phyloP scores from a whole-genome alignment of 2,888 invertebrate species.

The Asteroscopus sphinx region DNA sequence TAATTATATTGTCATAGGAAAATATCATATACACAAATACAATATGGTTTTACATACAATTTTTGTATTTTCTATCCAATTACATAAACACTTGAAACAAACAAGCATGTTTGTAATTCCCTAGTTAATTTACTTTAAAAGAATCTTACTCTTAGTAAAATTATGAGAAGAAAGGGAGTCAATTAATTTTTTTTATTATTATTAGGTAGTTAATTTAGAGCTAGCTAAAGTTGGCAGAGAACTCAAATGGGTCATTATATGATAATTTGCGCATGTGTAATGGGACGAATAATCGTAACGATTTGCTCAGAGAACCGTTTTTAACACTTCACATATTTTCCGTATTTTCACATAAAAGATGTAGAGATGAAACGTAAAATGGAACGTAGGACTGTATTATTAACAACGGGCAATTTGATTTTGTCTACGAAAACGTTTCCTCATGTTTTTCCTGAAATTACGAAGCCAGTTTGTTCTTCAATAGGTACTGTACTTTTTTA shows the following conservation, averaged over 20 bases:
- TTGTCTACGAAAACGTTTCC: no score
- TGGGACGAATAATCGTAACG: conserved; percentile 27
- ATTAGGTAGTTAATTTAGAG: conserved; percentile 18
- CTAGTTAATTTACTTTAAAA: neutral
- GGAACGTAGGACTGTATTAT: neutral
- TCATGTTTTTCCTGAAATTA: no score
- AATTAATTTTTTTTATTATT: conserved; percentile 19
- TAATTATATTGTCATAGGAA: no score
- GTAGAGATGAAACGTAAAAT: neutral
- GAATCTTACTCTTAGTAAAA: neutral
- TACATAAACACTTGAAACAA: neutral
- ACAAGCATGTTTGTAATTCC: neutral
- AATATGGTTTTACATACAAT: no score
- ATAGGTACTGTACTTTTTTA: no score
- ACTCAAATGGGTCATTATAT: conserved; percentile 37
- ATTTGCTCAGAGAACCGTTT: conserved; percentile 21
- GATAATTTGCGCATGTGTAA: conserved; percentile 39
- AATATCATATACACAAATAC: no score
- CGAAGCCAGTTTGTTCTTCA: no score
- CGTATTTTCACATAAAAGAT: conserved; percentile 2
- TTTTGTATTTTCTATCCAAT: no score
- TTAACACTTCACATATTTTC: conserved; percentile 19
- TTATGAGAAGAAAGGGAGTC: neutral
- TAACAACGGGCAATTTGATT: neutral
- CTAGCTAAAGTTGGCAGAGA: conserved; percentile 16